These are phyloP conservation scores for Loripinus fragilis DNA, from an alignment of 2,888 invertebrate genomes.

Conservation along the genomic window DNA sequence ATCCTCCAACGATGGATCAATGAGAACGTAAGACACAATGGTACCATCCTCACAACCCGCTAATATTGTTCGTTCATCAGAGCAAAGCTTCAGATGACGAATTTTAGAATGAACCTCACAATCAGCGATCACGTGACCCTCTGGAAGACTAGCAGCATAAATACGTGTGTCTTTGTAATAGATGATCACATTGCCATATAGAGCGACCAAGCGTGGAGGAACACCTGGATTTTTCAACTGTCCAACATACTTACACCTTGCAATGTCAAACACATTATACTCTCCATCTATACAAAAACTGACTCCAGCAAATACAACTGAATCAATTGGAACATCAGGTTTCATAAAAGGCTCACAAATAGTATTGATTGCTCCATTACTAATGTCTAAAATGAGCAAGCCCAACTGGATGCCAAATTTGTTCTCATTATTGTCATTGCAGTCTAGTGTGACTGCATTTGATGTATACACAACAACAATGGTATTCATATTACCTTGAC, in stretches of 20 bases:
- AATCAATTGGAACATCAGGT: conserved; percentile 61
- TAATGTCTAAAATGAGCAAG: conserved; percentile 76
- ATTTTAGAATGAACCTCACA: conserved; percentile 79
- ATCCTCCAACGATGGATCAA: conserved; percentile 70
- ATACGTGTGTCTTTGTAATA: conserved; percentile 69
- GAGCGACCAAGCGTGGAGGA: conserved; percentile 69
- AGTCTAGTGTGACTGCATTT: conserved; percentile 37
- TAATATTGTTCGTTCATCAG: conserved; percentile 79
- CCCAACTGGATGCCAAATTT: conserved; percentile 55
- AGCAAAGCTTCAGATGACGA: conserved; percentile 70
- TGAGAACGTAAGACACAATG: conserved; percentile 77
- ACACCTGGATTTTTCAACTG: conserved; percentile 58
- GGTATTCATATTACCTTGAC: conserved; percentile 61
- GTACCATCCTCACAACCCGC: conserved; percentile 81
- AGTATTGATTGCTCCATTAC: conserved; percentile 73
- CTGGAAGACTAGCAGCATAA: conserved; percentile 68
- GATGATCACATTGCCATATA: conserved; percentile 73
- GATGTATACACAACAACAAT: conserved; percentile 75
- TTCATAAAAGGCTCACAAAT: conserved; percentile 77
- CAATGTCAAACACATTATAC: conserved; percentile 77
- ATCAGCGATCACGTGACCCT: conserved; percentile 70
- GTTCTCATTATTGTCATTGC: conserved; percentile 40
- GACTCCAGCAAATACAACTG: conserved; percentile 76
- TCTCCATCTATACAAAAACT: conserved; percentile 76
- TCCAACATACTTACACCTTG: conserved; percentile 65